Evolutionary conservation across 2,797 vertebrate genomes (phyloP).

Genomic region (Synaphobranchus kaupii): DNA sequence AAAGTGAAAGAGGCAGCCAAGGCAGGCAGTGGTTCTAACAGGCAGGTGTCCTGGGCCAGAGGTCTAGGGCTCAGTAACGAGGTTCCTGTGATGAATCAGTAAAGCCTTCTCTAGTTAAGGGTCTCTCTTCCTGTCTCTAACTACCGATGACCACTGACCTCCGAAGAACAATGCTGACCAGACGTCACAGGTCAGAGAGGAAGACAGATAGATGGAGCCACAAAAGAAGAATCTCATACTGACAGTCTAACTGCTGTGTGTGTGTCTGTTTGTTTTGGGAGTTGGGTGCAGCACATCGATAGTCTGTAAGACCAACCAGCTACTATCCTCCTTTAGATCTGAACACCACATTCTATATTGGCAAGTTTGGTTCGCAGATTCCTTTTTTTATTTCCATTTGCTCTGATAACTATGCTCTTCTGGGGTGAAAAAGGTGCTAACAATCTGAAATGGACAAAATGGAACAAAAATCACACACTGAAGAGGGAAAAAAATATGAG

Average conservation of each 20-base stretch:
- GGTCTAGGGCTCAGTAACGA: slow-evolving; percentile 41
- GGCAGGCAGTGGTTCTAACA: not conserved
- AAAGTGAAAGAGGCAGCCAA: not conserved
- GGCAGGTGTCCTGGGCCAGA: not conserved
- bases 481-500: slow-evolving; percentile 30
- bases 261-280: not conserved
- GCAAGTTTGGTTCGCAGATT: not conserved
- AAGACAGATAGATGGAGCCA: not conserved
- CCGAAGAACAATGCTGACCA: not conserved
- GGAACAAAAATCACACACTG: slow-evolving; percentile 27
- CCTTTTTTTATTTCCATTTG: not conserved
- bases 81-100: slow-evolving; percentile 28
- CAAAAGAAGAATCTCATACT: not conserved
- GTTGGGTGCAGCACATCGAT: slow-evolving; percentile 11
- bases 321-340: not conserved
- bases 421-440: not conserved
- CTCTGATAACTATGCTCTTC: not conserved
- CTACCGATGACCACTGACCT: slow-evolving; percentile 1
- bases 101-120: slow-evolving; percentile 23
- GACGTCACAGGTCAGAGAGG: not conserved
- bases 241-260: not conserved
- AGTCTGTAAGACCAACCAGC: not conserved
- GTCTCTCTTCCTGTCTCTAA: not conserved
- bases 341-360: not conserved
- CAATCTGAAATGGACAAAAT: slow-evolving; percentile 34